Conservation (phyloP, 2,797 vertebrate genomes). For the Phaenicophaeus curvirostris region DNA sequence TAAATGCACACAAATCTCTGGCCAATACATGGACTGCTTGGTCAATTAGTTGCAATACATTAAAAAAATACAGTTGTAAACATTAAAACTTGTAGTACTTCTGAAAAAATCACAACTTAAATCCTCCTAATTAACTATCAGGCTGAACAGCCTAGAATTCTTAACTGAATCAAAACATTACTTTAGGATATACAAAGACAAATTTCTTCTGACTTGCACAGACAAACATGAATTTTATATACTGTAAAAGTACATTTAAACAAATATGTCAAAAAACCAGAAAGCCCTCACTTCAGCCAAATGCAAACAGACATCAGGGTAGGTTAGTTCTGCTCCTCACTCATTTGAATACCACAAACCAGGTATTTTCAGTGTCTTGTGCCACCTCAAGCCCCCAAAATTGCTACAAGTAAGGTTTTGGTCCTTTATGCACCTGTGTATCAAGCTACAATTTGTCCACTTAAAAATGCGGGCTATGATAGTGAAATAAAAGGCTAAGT, state of each 20-base stretch:
- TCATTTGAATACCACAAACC: neutral
- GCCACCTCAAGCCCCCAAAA: neutral
- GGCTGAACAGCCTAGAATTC: neutral
- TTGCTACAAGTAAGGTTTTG: neutral
- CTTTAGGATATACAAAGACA: neutral
- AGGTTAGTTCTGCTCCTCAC: neutral
- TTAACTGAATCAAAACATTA: neutral
- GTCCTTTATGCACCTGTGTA: neutral
- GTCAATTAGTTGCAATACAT: neutral
- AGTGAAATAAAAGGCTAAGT: neutral
- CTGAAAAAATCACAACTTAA: neutral
- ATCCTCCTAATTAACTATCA: neutral
- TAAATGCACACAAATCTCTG: neutral
- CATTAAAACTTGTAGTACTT: neutral
- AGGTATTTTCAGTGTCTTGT: neutral
- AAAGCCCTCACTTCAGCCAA: neutral
- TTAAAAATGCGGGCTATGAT: neutral
- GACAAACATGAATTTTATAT: constrained; percentile 14
- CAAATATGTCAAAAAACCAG: constrained; percentile 28
- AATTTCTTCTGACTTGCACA: neutral
- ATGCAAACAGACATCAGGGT: neutral
- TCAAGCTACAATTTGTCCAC: neutral
- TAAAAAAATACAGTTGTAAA: neutral
- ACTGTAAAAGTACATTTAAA: constrained; percentile 44
- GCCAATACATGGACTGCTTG: neutral